Percentiles rank a stretch among this genome's conserved stretches.
Evolutionary conservation across 2,797 vertebrate genomes (phyloP).

Genomic region (Alca torda): DNA sequence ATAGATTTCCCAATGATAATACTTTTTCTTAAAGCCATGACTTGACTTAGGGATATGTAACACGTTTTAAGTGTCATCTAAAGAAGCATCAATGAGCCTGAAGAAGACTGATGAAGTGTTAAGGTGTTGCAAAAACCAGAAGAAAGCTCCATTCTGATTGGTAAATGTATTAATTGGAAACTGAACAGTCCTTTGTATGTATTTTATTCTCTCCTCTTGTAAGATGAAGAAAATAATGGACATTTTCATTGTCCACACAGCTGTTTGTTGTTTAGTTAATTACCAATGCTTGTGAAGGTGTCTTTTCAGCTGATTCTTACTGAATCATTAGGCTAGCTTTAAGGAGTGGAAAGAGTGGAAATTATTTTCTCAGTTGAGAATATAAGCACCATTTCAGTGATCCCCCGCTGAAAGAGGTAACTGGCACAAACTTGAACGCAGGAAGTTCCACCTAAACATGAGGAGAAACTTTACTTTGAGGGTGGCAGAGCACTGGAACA

Average conservation of each 20-base stretch:
- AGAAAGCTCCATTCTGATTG: not conserved
- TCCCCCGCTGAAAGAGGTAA: no score
- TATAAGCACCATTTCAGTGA: not conserved
- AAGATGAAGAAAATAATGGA: not conserved
- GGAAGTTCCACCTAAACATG: no score
- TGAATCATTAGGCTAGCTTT: not conserved
- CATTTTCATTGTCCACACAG: not conserved
- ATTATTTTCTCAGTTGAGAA: not conserved
- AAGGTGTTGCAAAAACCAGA: not conserved
- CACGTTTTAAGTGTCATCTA: not conserved
- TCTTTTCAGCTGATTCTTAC: not conserved
- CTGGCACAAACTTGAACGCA: no score
- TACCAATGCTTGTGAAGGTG: not conserved
- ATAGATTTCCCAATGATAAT: slow-evolving; percentile 83
- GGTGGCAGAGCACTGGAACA: no score
- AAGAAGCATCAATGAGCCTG: not conserved
- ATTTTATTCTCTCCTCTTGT: not conserved
- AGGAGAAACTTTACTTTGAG: no score
- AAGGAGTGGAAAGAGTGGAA: not conserved
- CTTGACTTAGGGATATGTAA: slow-evolving; percentile 46
- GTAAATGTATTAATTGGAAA: not conserved
- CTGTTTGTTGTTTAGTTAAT: not conserved
- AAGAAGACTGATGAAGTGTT: not conserved
- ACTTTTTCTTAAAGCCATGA: slow-evolving; percentile 82
- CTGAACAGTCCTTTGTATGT: not conserved